Percentiles rank a stretch among this genome's conserved stretches.
Evolutionary conservation across 2,797 vertebrate genomes (phyloP).

Genomic region (Tympanoctomys barrerae): DNA sequence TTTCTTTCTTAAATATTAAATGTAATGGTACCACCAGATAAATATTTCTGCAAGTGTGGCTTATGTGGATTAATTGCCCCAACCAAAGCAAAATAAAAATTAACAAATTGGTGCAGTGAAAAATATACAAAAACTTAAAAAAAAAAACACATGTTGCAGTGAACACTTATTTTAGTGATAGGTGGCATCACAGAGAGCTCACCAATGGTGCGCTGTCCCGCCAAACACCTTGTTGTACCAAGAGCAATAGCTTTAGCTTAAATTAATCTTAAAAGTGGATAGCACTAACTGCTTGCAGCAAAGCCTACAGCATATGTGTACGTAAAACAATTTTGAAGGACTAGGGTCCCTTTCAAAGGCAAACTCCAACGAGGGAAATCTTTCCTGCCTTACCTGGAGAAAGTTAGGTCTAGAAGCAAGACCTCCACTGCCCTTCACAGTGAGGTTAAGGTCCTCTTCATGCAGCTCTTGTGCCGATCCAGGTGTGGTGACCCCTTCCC

Average conservation of each 20-base stretch:
- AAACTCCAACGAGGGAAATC: constrained; percentile 20
- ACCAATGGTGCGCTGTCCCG: background rate
- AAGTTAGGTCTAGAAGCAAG: background rate
- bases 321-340: background rate
- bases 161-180: constrained; percentile 11
- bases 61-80: background rate
- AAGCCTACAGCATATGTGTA: too few species aligned
- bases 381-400: background rate
- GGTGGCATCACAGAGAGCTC: background rate
- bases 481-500: background rate
- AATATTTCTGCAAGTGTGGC: constrained; percentile 29
- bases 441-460: background rate
- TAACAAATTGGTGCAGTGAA: background rate
- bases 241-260: background rate
- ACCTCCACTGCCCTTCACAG: background rate
- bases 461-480: background rate
- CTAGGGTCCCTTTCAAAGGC: background rate
- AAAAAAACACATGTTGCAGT: constrained; percentile 3
- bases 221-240: background rate
- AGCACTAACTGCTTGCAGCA: background rate
- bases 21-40: constrained; percentile 13
- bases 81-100: constrained; percentile 53
- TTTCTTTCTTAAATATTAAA: constrained; percentile 58
- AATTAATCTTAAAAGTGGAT: background rate
- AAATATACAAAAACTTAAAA: background rate